Evolutionary conservation across 2,113 vertebrate genomes (phyloP).

Genomic region (Ageneiosus marmoratus): DNA sequence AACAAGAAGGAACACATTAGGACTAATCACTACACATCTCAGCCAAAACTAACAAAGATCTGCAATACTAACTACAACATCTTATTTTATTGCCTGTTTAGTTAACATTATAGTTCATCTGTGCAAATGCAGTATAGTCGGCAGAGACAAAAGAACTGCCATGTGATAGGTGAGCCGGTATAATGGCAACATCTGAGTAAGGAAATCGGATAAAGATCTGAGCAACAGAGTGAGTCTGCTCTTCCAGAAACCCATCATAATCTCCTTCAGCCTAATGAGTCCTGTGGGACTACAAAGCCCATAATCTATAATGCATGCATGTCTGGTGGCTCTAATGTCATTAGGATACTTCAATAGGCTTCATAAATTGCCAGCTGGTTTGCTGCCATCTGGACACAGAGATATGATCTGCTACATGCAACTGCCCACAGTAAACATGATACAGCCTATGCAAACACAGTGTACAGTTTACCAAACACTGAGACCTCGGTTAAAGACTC

Average conservation of each 20-base stretch:
- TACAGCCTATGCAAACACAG: not conserved
- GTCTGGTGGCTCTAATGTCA: slow-evolving; percentile 55
- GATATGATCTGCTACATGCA: slow-evolving; percentile 18
- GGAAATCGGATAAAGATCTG: slow-evolving; percentile 51
- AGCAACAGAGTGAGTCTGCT: slow-evolving; percentile 31
- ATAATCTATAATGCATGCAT: slow-evolving; percentile 56
- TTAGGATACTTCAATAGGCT: slow-evolving; percentile 50
- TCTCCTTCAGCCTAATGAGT: slow-evolving; percentile 51
- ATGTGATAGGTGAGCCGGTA: not conserved
- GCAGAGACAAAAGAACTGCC: not conserved
- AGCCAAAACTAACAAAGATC: not conserved
- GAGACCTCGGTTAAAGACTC: not conserved
- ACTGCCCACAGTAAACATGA: slow-evolving; percentile 30
- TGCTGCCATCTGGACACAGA: slow-evolving; percentile 45
- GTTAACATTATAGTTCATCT: not conserved
- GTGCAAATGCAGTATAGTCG: not conserved
- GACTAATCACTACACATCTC: not conserved
- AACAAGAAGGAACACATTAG: not conserved
- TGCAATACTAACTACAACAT: not conserved
- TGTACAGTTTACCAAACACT: not conserved
- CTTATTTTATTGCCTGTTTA: no score
- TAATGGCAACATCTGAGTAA: slow-evolving; percentile 24
- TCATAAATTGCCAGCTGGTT: slow-evolving; percentile 50
- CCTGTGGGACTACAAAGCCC: slow-evolving; percentile 53
- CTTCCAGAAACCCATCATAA: slow-evolving; percentile 42